Conservation (phyloP, 2,113 vertebrate genomes). For the Onychostoma macrolepis region DNA sequence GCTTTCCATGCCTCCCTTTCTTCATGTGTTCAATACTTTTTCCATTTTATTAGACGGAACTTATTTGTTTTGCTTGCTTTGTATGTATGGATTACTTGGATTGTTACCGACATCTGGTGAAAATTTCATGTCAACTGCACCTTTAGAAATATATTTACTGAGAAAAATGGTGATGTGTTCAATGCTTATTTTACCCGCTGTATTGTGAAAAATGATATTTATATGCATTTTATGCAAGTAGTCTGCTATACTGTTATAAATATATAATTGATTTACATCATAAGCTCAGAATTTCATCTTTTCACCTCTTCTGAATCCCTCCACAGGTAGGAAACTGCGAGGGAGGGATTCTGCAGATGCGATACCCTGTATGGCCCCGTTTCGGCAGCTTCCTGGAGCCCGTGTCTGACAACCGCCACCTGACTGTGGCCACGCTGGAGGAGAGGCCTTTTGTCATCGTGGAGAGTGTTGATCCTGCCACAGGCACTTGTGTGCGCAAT, state of each 20-base stretch:
- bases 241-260: neutral
- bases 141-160: too few relatives aligned
- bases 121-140: too few relatives aligned
- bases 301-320: neutral
- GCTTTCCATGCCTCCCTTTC: too few relatives aligned
- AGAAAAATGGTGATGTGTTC: too few relatives aligned
- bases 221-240: neutral
- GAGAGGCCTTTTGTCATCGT: constrained; percentile 97
- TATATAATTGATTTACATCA: neutral
- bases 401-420: constrained; percentile 88
- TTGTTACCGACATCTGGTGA: too few relatives aligned
- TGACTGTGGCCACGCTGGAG: constrained; percentile 95
- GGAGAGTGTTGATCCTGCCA: constrained; percentile 90
- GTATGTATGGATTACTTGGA: too few relatives aligned
- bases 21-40: too few relatives aligned
- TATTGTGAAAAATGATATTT: neutral
- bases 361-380: constrained; percentile 96
- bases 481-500: constrained; percentile 93
- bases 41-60: too few relatives aligned
- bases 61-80: too few relatives aligned
- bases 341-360: constrained; percentile 89
- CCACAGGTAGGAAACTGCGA: constrained; percentile 91
- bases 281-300: neutral
- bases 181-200: too few relatives aligned
- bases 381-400: constrained; percentile 90